These are phyloP conservation scores for Peromyscus eremicus DNA, from an alignment of 2,797 vertebrate genomes.

Conservation along the genomic window DNA sequence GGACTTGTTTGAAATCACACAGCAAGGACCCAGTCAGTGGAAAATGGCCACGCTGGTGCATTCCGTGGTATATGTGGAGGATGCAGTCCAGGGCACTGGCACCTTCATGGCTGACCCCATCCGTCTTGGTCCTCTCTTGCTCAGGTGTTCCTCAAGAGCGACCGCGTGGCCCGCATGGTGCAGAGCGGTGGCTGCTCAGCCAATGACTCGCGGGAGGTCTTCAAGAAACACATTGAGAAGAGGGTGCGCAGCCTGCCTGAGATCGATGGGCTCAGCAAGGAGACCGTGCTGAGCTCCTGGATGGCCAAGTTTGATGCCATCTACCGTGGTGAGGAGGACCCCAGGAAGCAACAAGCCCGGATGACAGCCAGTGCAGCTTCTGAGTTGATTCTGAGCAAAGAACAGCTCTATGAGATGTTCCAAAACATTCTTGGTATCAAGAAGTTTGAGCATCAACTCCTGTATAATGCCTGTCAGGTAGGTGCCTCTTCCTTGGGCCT, in stretches of 20 bases:
- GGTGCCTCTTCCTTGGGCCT: slow-evolving; percentile 3
- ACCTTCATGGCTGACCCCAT: not conserved
- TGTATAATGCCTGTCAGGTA: slow-evolving; percentile 99
- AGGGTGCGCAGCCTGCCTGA: slow-evolving; percentile 97
- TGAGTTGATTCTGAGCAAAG: slow-evolving; percentile 98
- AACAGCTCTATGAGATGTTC: slow-evolving; percentile 99
- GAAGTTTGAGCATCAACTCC: slow-evolving; percentile 98
- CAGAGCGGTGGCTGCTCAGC: slow-evolving; percentile 97
- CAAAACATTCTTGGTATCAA: slow-evolving; percentile 97
- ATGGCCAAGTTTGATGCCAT: slow-evolving; percentile 98
- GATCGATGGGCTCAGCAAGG: slow-evolving; percentile 98
- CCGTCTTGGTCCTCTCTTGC: not conserved
- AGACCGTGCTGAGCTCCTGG: slow-evolving; percentile 99
- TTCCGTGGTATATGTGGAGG: fast-evolving
- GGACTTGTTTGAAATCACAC: not conserved
- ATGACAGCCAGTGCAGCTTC: slow-evolving; percentile 97
- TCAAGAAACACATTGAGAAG: slow-evolving; percentile 99
- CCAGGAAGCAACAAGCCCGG: slow-evolving; percentile 96
- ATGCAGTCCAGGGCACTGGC: not conserved
- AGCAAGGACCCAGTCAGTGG: not conserved
- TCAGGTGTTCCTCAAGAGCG: slow-evolving; percentile 97
- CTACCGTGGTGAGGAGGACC: slow-evolving; percentile 97
- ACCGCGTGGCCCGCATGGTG: slow-evolving; percentile 97
- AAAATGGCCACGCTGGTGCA: fast-evolving
- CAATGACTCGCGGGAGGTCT: slow-evolving; percentile 96